Conservation (phyloP, 2,797 vertebrate species). For the Triplophysa yarkandensis region DNA sequence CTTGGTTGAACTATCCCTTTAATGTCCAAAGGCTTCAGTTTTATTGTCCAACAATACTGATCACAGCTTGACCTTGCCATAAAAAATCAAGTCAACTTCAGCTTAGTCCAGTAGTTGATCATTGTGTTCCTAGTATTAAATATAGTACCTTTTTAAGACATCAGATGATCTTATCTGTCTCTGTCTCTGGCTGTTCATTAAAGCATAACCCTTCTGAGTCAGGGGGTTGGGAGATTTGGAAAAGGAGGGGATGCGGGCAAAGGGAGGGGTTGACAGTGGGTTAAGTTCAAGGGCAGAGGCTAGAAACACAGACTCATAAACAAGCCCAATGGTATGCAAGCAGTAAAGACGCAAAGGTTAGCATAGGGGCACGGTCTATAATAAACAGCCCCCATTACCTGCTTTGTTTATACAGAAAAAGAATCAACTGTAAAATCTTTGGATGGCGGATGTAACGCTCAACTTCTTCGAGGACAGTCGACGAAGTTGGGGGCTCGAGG, state of each 20-base stretch:
- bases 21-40: neutral
- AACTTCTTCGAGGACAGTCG: slow-evolving; percentile 49
- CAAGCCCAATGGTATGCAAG: slow-evolving; percentile 78
- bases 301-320: slow-evolving; percentile 76
- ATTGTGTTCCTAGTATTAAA: slow-evolving; percentile 65
- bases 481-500: slow-evolving; percentile 38
- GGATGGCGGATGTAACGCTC: slow-evolving; percentile 50
- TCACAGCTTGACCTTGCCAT: neutral
- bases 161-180: slow-evolving; percentile 64
- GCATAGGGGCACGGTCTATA: slow-evolving; percentile 73
- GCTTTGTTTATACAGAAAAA: slow-evolving; percentile 79
- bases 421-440: slow-evolving; percentile 64
- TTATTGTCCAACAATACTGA: neutral
- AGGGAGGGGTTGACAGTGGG: slow-evolving; percentile 27
- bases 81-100: neutral
- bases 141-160: slow-evolving; percentile 63
- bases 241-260: slow-evolving; percentile 18
- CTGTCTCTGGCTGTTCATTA: slow-evolving; percentile 48
- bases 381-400: slow-evolving; percentile 81
- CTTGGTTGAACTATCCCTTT: no score
- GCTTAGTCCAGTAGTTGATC: neutral
- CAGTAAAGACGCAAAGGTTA: slow-evolving; percentile 79
- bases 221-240: slow-evolving; percentile 65
- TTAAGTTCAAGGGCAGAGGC: slow-evolving; percentile 80
- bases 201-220: slow-evolving; percentile 59